Evolutionary conservation across 2,113 vertebrate species (phyloP).

Genomic region (Melanotaenia duboulayi): DNA sequence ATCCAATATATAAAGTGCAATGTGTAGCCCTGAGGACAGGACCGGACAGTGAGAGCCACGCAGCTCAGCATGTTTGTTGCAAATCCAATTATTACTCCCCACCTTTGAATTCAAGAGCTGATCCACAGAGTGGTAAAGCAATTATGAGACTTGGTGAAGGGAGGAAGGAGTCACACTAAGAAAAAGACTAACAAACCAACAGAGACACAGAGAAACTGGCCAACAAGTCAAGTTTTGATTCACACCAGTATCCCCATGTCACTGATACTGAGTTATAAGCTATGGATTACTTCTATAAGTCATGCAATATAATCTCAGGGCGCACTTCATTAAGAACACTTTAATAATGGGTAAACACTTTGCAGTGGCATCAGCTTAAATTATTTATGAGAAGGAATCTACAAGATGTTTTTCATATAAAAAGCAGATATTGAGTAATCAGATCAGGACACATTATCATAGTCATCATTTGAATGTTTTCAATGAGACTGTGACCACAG

Average conservation of each 20-base stretch:
- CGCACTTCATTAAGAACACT: neutral
- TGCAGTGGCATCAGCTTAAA: too few relatives aligned
- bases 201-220: conserved; percentile 59
- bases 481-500: too few relatives aligned
- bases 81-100: conserved; percentile 90
- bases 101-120: conserved; percentile 88
- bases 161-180: conserved; percentile 55
- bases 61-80: conserved; percentile 89
- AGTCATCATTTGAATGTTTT: too few relatives aligned
- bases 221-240: conserved; percentile 78
- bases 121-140: conserved; percentile 88
- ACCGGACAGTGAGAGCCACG: conserved; percentile 84
- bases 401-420: too few relatives aligned
- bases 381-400: too few relatives aligned
- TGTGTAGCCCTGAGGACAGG: conserved; percentile 82
- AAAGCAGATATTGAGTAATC: too few relatives aligned
- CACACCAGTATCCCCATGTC: conserved; percentile 63
- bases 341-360: too few relatives aligned
- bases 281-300: conserved; percentile 57
- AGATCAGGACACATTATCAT: too few relatives aligned
- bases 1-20: conserved; percentile 80
- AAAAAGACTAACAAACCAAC: conserved; percentile 23
- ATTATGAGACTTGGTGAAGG: conserved; percentile 79
- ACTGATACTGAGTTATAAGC: conserved; percentile 59
- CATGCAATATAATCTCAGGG: conserved; percentile 5